Evolutionary conservation across 1,140 invertebrate species (phyloP), one percentile per base, ranked within the genome.

Genomic region (Pseudomyrmex flavicornis): DNA sequence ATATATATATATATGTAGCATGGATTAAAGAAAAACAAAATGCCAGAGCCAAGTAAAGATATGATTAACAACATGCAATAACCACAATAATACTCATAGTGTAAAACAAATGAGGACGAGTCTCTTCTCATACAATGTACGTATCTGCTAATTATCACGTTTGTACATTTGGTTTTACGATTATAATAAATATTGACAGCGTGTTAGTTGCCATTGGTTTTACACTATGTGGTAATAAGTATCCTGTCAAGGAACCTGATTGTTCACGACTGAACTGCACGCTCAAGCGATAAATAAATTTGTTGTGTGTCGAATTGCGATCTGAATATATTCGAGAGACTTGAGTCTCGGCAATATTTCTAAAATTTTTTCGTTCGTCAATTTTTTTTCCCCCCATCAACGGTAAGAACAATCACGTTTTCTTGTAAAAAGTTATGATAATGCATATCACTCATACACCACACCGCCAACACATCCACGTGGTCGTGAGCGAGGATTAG

Each of bases 391-490:
- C 46, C 20, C 26, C 22, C 15, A 0, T 52, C 50, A n/a, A 46
- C 9, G 1, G 80, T n/a, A 62, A 26, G 75, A 91, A 90, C 89
- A 92, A 90, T 92, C 87, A 88, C 12, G 88, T 91, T 89, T 79
- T 79, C 83, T 74, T 82, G 84, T 83, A 86, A 87, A 63, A 91
- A 63, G 88, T 90, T 90, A 89, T 56, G 75, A 86, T 88, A 87
- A 90, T 88, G 88, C 88, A 91, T 86, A 92, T 90, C 92, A 93
- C 92, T 92, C 92, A 94, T 93, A 94, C 94, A 94, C 93, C 94
- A 94, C 94, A 94, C 94, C 94, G 94, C 94, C 94, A 94, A 94
- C 94, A 94, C 94, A 94, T 94, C 94, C 94, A 94, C 94, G 88
- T 89, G 94, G 93, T 94, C 91, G 92, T 94, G 93, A 93, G 93